Evolutionary conservation across 2,113 vertebrate species (phyloP).

Genomic region (Aegithalos caudatus): DNA sequence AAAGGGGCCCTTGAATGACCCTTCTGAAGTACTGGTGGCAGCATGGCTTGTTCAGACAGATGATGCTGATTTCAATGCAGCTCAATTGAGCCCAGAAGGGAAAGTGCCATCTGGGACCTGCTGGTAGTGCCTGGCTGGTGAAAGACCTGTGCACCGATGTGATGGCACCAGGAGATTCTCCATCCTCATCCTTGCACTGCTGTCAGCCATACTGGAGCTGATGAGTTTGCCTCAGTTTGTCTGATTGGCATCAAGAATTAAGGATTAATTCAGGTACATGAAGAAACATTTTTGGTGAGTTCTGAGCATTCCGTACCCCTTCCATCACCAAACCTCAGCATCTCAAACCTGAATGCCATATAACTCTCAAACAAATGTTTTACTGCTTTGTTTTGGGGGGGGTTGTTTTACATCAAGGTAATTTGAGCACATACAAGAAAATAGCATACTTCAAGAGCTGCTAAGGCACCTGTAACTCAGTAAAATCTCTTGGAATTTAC

Average conservation of each 20-base stretch:
- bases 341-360: neutral
- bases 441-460: neutral
- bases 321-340: neutral
- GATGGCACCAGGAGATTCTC: neutral
- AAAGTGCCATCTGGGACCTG: neutral
- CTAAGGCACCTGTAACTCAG: neutral
- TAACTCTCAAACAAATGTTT: neutral
- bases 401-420: neutral
- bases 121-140: neutral
- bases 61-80: neutral
- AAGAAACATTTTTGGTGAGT: neutral
- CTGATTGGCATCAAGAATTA: neutral
- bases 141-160: rapidly evolving
- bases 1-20: neutral
- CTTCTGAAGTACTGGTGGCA: neutral
- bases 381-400: neutral
- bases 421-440: neutral
- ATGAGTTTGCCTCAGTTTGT: neutral
- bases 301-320: neutral
- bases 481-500: neutral
- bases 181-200: neutral
- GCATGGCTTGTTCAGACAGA: neutral
- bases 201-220: neutral
- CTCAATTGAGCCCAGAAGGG: neutral
- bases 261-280: neutral